Base-by-base conservation (phyloP, 2,113 vertebrate genomes). In the Gambusia holbrooki region DNA sequence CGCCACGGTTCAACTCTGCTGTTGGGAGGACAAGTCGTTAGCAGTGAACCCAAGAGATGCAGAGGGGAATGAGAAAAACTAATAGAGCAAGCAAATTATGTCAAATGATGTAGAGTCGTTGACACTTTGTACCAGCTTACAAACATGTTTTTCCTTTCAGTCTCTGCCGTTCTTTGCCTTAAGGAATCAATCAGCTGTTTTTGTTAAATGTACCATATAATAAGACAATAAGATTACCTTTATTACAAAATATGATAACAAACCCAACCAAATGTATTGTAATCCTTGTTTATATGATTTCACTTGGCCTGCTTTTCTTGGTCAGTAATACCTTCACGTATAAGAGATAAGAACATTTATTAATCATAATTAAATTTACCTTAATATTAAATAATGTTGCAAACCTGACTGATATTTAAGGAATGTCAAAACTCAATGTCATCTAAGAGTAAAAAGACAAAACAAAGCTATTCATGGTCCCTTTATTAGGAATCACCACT, bases 71-170 rank as follows among this genome's bases (percentile, higher is more conserved):
- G 90, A 81, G 86, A 79, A 84, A 64, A 89, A 90, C 79, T 91
- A 90, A 87, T 76, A 81, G 90, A 87, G 87, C 90, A 90, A 80
- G 87, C 72, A 89, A 86, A 91, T 77, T 0, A 79, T 84, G 80
- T 84, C 82, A 90, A 87, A 89, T 79, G 83, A 90, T 70, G 62
- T 74, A 0, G 29, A 73, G 71, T 35, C 40, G 78, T 65, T 72
- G 65, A 81, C 30, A 42, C 33, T 76, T 66, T 81, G 77, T 51
- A 62, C 61, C 72, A 77, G 58, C 74, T 72, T 70, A 75, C 76
- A 79, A 66, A 71, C 62, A 80, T 1, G 15, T 48, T 30, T 71
- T 66, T 65, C 60, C 17, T 63, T 12, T 54, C 28, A 58, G 68
- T 12, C 13, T 45, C 62, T 40, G 29, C 69, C 72, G 33, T 8